A percentile compares a stretch with the other conserved stretches of the same genome.
phyloP scores from a whole-genome alignment of 1,140 invertebrate species.

The Mercenaria mercenaria region DNA sequence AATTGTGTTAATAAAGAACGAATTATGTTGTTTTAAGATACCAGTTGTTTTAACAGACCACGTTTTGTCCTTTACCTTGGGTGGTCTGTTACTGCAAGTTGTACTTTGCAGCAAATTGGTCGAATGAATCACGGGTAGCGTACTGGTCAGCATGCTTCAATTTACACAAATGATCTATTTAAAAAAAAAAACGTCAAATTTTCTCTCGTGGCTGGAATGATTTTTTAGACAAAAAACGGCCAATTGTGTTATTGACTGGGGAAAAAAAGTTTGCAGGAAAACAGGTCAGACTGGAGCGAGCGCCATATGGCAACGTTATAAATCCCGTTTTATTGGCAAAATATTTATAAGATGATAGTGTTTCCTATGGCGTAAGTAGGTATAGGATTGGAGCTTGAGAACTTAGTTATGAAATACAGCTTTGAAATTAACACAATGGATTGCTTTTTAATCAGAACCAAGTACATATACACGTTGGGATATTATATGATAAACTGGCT shows the following conservation, averaged over 20 bases:
- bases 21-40: too few relatives aligned
- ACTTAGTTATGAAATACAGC: not conserved
- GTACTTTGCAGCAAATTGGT: too few relatives aligned
- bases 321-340: conserved; percentile 30
- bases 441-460: not conserved
- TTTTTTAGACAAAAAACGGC: too few relatives aligned
- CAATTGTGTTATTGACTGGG: not conserved
- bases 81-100: too few relatives aligned
- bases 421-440: not conserved
- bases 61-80: too few relatives aligned
- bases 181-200: too few relatives aligned
- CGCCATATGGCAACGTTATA: conserved; percentile 46
- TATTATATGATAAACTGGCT: not conserved
- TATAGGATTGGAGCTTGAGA: not conserved
- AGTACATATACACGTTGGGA: not conserved
- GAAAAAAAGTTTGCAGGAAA: not conserved
- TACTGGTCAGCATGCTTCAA: too few relatives aligned
- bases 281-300: not conserved
- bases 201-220: too few relatives aligned
- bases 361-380: not conserved
- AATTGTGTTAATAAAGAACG: too few relatives aligned
- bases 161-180: too few relatives aligned
- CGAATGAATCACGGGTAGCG: too few relatives aligned
- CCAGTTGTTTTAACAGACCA: too few relatives aligned
- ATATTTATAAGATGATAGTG: conserved; percentile 19